Evolutionary conservation across 2,113 vertebrate species (phyloP), one percentile per base, ranked within the genome.

Genomic region (Onychostruthus taczanowskii): DNA sequence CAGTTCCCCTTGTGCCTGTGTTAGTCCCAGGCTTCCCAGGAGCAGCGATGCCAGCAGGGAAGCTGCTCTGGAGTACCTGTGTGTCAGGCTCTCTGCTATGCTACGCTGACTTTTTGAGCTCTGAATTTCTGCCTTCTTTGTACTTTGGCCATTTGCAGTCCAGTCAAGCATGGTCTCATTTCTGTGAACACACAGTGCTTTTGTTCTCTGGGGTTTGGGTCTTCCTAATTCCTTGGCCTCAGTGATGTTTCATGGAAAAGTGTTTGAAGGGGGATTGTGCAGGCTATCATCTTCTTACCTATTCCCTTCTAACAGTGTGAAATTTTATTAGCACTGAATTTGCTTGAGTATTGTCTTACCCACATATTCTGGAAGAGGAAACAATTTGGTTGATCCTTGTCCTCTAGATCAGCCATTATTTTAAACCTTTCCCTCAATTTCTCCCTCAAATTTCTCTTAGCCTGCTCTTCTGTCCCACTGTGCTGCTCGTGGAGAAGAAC

Each of bases 31-130:
- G 46, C 50, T n/a, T 72, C 62, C 66, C 3, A 0, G 53, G 30
- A 43, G 47, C 56, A 44, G 52, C 59, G 22, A 15, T 21, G 1
- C 11, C 28, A 50, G 41, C 62, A 47, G 76, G 47, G 75, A 28
- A 20, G 26, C 84, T 79, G 75, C 52, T 74, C 10, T 70, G 20
- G 6, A 28, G 62, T 3, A 22, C n/a, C 63, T 35, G 56, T 0
- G 2, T 21, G 17, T 24, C 4, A 2, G 49, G n/a, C n/a, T 50
- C 49, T 64, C 68, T 87, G 59, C 46, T n/a, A 4, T 2, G 8
- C 55, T 55, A 11, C 0, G 0, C 61, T 62, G 84, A 10, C 49
- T 30, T 53, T 21, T 9, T 37, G n/a, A 56, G 28, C 4, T 31
- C 49, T 62, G 55, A 41, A 31, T 74, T 81, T 83, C 67, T 89